These are phyloP conservation scores for Crambe crambe DNA, from an alignment of 37 sponge, comb jelly and placozoan species.

Conservation along the genomic window DNA sequence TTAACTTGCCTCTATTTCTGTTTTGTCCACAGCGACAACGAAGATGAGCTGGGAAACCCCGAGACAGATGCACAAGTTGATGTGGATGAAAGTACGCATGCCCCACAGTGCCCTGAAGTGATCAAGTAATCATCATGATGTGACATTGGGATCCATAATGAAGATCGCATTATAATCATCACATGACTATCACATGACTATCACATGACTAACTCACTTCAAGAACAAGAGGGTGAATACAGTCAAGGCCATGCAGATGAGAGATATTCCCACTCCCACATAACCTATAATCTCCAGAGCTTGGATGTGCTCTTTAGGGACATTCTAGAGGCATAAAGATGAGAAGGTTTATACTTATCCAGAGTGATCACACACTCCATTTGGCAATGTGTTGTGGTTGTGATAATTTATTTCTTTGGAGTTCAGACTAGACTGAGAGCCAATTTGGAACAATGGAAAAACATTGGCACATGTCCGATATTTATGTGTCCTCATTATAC, in stretches of 20 bases:
- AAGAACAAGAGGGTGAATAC: slow-evolving; percentile 20
- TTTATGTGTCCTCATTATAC: too few species aligned
- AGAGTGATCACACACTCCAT: too few species aligned
- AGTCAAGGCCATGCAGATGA: slow-evolving; percentile 33
- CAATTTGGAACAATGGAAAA: too few species aligned
- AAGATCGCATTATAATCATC: neutral
- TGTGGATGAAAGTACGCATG: slow-evolving; percentile 57
- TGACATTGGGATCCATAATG: neutral
- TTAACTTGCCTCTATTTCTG: slow-evolving; percentile 21
- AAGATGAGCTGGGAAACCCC: slow-evolving; percentile 56
- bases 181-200: neutral
- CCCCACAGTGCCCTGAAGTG: slow-evolving; percentile 58
- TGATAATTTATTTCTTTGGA: too few species aligned
- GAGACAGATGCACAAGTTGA: slow-evolving; percentile 57
- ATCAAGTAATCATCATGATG: neutral
- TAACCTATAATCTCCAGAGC: slow-evolving; percentile 28
- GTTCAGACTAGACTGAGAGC: too few species aligned
- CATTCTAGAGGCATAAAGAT: too few species aligned
- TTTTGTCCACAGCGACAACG: slow-evolving; percentile 42
- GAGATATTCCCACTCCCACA: slow-evolving; percentile 49
- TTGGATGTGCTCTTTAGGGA: neutral
- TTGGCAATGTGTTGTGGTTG: too few species aligned
- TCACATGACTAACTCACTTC: slow-evolving; percentile 26
- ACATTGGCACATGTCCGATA: too few species aligned
- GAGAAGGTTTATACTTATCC: too few species aligned